These are phyloP conservation scores for Charina bottae DNA, from an alignment of 2,113 vertebrate species.

Conservation along the genomic window DNA sequence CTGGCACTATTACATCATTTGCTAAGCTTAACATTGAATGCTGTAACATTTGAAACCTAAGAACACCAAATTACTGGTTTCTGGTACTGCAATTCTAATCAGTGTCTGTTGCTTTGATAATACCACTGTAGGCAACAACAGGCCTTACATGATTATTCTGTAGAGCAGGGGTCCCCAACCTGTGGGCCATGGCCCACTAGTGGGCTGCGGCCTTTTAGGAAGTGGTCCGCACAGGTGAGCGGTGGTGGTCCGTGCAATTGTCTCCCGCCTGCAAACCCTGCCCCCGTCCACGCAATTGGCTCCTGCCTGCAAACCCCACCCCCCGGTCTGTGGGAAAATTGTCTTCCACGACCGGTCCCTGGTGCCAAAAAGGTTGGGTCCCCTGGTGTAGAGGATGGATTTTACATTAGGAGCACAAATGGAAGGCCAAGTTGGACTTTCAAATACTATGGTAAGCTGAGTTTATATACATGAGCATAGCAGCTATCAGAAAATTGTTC, in stretches of 20 bases:
- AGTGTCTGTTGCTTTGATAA: conserved; percentile 29
- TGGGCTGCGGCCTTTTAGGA: no score
- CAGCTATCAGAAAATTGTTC: not conserved
- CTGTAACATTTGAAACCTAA: conserved; percentile 21
- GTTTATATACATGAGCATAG: not conserved
- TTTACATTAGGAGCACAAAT: conserved; percentile 9
- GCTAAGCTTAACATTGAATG: conserved; percentile 55
- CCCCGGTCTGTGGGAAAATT: no score
- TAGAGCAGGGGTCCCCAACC: no score
- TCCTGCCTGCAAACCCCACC: no score
- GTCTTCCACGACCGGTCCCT: no score
- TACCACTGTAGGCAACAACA: conserved; percentile 19
- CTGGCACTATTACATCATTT: conserved; percentile 64
- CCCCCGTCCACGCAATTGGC: no score
- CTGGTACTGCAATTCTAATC: conserved; percentile 34
- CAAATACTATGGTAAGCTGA: not conserved
- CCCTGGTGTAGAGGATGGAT: not conserved
- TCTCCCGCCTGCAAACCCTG: no score
- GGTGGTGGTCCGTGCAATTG: no score
- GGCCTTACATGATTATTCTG: not conserved
- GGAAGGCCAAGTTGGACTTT: not conserved
- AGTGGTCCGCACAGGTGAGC: no score
- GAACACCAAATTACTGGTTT: conserved; percentile 55
- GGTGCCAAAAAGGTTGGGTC: no score
- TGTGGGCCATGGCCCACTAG: no score